Conservation (phyloP, 2,113 vertebrate genomes). For the Brachypodius melanocephalos region DNA sequence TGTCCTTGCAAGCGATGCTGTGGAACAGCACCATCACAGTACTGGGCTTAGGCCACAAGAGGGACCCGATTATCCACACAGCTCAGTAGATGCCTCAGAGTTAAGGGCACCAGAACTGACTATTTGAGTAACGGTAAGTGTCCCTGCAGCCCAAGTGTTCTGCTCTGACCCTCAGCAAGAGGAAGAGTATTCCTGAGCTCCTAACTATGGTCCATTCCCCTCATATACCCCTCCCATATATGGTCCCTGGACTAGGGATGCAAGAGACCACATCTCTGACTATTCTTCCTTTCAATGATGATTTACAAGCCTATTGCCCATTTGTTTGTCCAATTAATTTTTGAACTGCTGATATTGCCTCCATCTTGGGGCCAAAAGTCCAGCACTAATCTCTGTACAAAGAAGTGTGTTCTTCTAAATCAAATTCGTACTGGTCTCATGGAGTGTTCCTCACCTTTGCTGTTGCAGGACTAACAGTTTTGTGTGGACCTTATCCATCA, state of each 20-base stretch:
- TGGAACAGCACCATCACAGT: background rate
- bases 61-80: background rate
- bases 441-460: background rate
- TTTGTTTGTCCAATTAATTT: background rate
- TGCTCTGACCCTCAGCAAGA: background rate
- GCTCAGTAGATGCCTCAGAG: background rate
- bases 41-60: slow-evolving; percentile 1
- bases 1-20: rapidly evolving
- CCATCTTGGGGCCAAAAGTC: background rate
- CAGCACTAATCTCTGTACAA: background rate
- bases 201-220: background rate
- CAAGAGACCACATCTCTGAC: background rate
- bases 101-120: background rate
- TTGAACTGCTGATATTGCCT: background rate
- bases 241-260: background rate
- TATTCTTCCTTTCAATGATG: background rate
- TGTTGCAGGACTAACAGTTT: background rate
- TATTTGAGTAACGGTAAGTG: background rate
- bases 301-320: background rate
- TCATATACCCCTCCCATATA: background rate
- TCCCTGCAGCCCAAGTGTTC: background rate
- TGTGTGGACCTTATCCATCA: background rate
- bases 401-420: background rate
- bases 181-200: background rate
- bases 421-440: background rate